phyloP scores from a whole-genome alignment of 2,797 vertebrate genomes.

The Geotrypetes seraphini region DNA sequence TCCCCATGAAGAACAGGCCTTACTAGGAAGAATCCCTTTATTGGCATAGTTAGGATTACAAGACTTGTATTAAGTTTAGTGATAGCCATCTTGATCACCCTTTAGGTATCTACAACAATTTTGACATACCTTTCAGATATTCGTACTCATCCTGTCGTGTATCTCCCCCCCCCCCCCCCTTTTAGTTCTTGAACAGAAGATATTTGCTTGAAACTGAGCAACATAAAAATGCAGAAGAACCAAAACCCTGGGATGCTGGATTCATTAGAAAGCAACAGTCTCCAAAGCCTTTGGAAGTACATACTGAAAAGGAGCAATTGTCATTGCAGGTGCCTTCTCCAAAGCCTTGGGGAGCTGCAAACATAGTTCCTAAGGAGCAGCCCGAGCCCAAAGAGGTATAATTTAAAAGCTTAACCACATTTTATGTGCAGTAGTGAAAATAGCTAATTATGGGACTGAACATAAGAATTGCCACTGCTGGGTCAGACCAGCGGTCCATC shows the following conservation, averaged over 20 bases:
- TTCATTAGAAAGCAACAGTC: slow-evolving; percentile 59
- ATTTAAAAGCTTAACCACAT: no score
- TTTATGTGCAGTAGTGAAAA: no score
- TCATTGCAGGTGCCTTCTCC: slow-evolving; percentile 30
- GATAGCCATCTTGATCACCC: no score
- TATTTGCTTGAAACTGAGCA: slow-evolving; percentile 54
- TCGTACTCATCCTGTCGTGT: no score
- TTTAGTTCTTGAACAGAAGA: slow-evolving; percentile 80
- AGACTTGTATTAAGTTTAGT: not conserved
- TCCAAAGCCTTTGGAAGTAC: slow-evolving; percentile 72
- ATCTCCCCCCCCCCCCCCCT: no score
- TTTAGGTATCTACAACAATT: no score
- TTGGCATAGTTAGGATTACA: not conserved
- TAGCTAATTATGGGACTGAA: no score
- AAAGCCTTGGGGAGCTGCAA: slow-evolving; percentile 68
- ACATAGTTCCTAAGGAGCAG: slow-evolving; percentile 59
- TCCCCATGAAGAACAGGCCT: no score
- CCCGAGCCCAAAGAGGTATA: slow-evolving; percentile 70
- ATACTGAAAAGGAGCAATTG: slow-evolving; percentile 25
- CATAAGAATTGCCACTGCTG: no score
- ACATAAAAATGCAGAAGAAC: slow-evolving; percentile 33
- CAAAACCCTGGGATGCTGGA: slow-evolving; percentile 57
- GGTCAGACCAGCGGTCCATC: no score
- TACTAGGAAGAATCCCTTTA: no score
- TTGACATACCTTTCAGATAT: no score